A percentile compares a stretch with the other conserved stretches of the same genome.
Conservation (phyloP, 2,797 vertebrate genomes). For the Parauchenoglanis ngamensis region DNA sequence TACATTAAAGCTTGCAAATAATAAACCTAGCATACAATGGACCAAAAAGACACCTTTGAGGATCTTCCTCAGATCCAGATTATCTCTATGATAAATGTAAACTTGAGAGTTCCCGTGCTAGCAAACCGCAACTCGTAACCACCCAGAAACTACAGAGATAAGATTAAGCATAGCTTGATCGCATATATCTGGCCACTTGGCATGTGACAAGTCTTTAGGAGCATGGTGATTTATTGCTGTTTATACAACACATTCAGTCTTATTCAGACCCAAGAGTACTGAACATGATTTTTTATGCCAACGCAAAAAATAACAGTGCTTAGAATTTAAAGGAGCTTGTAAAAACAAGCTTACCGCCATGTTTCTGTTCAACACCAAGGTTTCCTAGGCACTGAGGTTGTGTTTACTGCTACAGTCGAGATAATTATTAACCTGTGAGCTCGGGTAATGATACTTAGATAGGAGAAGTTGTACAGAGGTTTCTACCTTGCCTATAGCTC, state of each 20-base stretch:
- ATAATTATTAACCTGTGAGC: constrained; percentile 21
- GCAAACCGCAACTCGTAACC: not conserved
- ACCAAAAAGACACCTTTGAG: not conserved
- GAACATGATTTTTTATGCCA: not conserved
- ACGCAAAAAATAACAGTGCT: not conserved
- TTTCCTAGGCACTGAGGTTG: not conserved
- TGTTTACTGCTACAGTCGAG: not conserved
- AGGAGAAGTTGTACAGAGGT: not conserved
- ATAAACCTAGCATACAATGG: not conserved
- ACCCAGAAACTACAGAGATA: constrained; percentile 3
- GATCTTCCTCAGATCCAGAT: not conserved
- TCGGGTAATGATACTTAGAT: not conserved
- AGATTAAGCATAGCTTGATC: no score
- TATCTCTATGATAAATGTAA: not conserved
- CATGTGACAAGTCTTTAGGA: not conserved
- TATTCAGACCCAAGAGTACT: not conserved
- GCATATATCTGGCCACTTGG: not conserved
- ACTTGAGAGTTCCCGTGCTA: not conserved
- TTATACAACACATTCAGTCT: not conserved
- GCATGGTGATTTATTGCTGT: no score
- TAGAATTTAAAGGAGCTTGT: not conserved
- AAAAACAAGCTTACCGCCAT: not conserved
- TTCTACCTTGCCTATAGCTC: not conserved
- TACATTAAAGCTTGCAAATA: no score
- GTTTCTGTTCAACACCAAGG: not conserved